A percentile compares a stretch with the other conserved stretches of the same genome.
These are phyloP conservation scores for Cottoperca gobio DNA, from an alignment of 2,797 vertebrate genomes.

Conservation along the genomic window DNA sequence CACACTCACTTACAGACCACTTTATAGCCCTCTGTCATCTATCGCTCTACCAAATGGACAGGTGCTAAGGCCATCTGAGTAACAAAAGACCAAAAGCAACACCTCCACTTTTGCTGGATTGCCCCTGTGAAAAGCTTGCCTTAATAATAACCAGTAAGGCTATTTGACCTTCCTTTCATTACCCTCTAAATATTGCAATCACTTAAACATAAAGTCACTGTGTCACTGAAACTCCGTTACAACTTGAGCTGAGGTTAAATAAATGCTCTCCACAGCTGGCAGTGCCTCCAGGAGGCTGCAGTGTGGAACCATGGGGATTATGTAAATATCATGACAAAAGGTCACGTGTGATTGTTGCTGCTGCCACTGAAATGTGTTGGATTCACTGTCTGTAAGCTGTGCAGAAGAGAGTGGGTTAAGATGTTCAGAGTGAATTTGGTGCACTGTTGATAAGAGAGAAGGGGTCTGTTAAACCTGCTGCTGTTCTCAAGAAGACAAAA, in stretches of 20 bases:
- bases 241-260: conserved; percentile 64
- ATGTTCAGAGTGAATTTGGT: conserved; percentile 44
- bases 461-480: conserved; percentile 43
- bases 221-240: conserved; percentile 51
- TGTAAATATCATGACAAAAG: conserved; percentile 77
- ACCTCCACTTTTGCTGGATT: conserved; percentile 71
- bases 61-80: conserved; percentile 50
- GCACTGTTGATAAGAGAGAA: conserved; percentile 51
- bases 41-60: conserved; percentile 66
- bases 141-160: conserved; percentile 23
- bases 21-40: conserved; percentile 45
- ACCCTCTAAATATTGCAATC: conserved; percentile 60
- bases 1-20: conserved; percentile 26
- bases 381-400: conserved; percentile 31
- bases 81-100: conserved; percentile 51
- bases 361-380: conserved; percentile 55
- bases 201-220: conserved; percentile 58
- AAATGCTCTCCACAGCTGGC: conserved; percentile 68
- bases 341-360: conserved; percentile 65
- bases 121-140: conserved; percentile 33
- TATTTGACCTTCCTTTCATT: conserved; percentile 30
- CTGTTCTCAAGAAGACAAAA: conserved; percentile 54
- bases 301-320: conserved; percentile 76
- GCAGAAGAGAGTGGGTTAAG: conserved; percentile 18
- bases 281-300: conserved; percentile 53